Evolutionary conservation across 2,888 invertebrate species (phyloP).

Genomic region (Apodemia zela): DNA sequence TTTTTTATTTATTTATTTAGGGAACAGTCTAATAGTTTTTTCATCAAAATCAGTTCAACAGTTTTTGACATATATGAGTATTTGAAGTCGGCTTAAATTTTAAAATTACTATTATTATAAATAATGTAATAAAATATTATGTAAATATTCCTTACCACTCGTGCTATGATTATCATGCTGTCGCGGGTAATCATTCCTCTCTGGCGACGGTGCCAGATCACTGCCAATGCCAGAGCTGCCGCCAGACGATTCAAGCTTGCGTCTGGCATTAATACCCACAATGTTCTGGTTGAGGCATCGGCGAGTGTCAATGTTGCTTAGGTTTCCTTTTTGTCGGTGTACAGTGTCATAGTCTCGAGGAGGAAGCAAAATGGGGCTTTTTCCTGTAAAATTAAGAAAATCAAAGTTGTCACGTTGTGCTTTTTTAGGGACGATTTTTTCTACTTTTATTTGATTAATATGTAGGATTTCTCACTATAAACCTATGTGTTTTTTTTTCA

Average conservation of each 20-base stretch:
- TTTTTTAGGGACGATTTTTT: no score
- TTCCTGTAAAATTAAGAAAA: conserved; percentile 47
- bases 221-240: conserved; percentile 94
- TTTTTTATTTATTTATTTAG: no score
- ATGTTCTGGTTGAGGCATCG: conserved; percentile 87
- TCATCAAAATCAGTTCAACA: no score
- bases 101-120: no score
- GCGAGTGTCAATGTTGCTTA: conserved; percentile 70
- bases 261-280: conserved; percentile 68
- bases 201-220: conserved; percentile 92
- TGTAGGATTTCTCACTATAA: no score
- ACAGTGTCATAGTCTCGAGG: conserved; percentile 97
- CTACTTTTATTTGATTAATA: no score
- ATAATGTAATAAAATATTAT: not conserved
- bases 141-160: conserved; percentile 71
- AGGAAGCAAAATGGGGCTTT: conserved; percentile 91
- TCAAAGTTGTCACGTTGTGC: not conserved
- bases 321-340: conserved; percentile 82
- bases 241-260: conserved; percentile 84
- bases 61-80: no score
- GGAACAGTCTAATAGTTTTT: no score
- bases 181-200: conserved; percentile 72
- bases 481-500: no score
- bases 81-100: no score
- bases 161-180: conserved; percentile 81